These are phyloP conservation scores for Sinotaia quadrata DNA, from an alignment of 2,888 invertebrate species.

Conservation along the genomic window DNA sequence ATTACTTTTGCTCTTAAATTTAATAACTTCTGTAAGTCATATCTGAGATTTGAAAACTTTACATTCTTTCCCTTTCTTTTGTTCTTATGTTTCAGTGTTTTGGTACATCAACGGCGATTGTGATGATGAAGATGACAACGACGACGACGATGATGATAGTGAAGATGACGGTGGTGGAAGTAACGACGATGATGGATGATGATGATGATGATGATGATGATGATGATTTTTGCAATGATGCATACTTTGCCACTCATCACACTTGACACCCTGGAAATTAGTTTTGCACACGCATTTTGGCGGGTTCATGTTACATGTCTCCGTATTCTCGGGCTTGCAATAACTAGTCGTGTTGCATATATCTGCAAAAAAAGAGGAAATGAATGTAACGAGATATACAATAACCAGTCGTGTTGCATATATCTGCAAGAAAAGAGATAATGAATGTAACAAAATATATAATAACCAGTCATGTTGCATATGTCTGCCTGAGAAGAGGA, in stretches of 20 bases:
- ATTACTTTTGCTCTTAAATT: too few species aligned
- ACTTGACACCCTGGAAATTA: constrained; percentile 28
- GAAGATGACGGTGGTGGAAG: too few species aligned
- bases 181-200: too few species aligned
- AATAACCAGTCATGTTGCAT: constrained; percentile 31
- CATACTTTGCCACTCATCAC: constrained; percentile 31
- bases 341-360: constrained; percentile 32
- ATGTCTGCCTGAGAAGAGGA: constrained; percentile 25
- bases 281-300: constrained; percentile 26
- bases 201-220: too few species aligned
- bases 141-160: too few species aligned
- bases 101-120: too few species aligned
- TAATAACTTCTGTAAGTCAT: too few species aligned
- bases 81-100: too few species aligned
- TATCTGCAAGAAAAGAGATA: constrained; percentile 23
- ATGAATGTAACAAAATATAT: constrained; percentile 11
- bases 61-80: too few species aligned
- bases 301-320: constrained; percentile 23
- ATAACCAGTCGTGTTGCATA: constrained; percentile 31
- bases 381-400: constrained; percentile 22
- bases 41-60: too few species aligned
- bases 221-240: too few species aligned
- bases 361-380: constrained; percentile 22
- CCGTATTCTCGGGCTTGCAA: constrained; percentile 30
- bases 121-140: too few species aligned